phyloP scores from a whole-genome alignment of 2,888 invertebrate genomes.

The Alviniconcha strummeri region DNA sequence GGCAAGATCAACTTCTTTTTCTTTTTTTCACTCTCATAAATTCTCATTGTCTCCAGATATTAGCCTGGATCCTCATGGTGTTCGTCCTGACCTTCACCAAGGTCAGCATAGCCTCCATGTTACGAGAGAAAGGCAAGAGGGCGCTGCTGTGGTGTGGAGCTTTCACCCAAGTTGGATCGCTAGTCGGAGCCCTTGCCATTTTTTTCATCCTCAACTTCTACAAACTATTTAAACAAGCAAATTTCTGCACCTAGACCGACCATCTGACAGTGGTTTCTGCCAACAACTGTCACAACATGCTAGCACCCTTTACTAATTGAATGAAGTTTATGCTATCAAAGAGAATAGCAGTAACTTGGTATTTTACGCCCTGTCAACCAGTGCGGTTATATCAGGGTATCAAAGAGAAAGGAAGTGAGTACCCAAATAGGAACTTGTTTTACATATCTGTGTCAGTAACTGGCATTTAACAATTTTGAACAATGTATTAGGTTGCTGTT shows the following conservation, averaged over 20 bases:
- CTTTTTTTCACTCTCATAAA: no score
- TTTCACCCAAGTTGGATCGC: constrained; percentile 85
- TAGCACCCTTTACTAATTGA: no score
- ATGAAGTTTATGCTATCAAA: no score
- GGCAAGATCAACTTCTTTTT: no score
- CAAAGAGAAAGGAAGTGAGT: no score
- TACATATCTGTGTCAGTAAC: no score
- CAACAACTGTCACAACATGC: background rate
- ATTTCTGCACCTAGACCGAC: constrained; percentile 29
- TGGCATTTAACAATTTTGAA: no score
- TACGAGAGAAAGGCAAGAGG: constrained; percentile 82
- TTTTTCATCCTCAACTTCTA: constrained; percentile 82
- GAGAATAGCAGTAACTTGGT: no score
- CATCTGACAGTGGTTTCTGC: background rate
- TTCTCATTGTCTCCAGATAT: constrained; percentile 76
- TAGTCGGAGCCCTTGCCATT: constrained; percentile 83
- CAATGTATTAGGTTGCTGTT: no score
- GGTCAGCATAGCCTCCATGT: constrained; percentile 85
- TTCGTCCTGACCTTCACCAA: constrained; percentile 86
- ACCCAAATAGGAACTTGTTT: no score
- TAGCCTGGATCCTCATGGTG: constrained; percentile 82
- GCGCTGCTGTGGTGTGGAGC: constrained; percentile 87
- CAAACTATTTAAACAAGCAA: constrained; percentile 60
- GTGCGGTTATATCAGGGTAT: no score
- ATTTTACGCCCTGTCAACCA: no score